Evolutionary conservation across 2,888 invertebrate genomes (phyloP).

Genomic region (Cerastoderma edule): DNA sequence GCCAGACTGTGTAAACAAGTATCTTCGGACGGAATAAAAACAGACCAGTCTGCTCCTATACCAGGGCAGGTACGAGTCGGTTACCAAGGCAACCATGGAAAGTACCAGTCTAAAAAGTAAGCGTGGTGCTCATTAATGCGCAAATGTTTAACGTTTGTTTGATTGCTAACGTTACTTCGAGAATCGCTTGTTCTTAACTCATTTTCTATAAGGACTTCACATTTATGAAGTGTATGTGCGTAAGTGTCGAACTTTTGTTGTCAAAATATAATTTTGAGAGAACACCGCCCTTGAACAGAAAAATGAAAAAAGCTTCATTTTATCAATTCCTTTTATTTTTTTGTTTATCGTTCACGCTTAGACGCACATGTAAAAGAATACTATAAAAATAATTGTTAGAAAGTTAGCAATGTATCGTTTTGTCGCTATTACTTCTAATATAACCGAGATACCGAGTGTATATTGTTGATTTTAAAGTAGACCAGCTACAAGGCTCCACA

Average conservation of each 20-base stretch:
- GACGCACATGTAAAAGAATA: too few species aligned
- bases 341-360: too few species aligned
- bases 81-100: slow-evolving; percentile 35
- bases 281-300: background rate
- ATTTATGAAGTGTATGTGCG: too few species aligned
- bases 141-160: background rate
- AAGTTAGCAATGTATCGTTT: too few species aligned
- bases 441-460: background rate
- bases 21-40: slow-evolving; percentile 65
- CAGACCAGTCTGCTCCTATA: slow-evolving; percentile 68
- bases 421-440: background rate
- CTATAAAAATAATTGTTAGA: too few species aligned
- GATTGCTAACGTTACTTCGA: background rate
- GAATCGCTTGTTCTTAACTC: background rate
- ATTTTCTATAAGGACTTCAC: background rate
- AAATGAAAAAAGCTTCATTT: too few species aligned
- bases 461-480: background rate
- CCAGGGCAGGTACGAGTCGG: slow-evolving; percentile 60
- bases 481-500: background rate
- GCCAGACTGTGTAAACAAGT: slow-evolving; percentile 57
- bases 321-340: too few species aligned
- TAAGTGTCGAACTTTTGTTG: too few species aligned
- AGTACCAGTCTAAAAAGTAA: slow-evolving; percentile 51
- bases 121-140: background rate
- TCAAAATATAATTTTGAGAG: background rate